phyloP scores from a whole-genome alignment of 2,113 vertebrate genomes.

The Tinamus guttatus region DNA sequence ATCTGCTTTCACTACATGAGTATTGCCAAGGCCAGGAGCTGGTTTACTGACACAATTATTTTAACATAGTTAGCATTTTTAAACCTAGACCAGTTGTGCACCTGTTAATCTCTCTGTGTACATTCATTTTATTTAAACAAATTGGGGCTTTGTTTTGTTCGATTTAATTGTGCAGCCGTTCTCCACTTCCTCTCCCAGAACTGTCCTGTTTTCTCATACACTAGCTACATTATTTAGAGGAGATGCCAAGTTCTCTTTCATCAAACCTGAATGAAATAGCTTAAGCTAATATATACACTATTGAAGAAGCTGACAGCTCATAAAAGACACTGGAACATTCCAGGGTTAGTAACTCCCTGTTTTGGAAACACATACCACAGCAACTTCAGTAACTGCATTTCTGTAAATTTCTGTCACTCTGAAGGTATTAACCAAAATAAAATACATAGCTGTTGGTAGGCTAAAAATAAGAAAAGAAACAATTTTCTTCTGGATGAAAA shows the following conservation, averaged over 20 bases:
- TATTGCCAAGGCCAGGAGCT: neutral
- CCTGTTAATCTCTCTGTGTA: neutral
- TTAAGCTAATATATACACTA: neutral
- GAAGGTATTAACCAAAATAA: conserved; percentile 58
- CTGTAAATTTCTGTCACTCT: neutral
- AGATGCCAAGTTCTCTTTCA: neutral
- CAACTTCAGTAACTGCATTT: conserved; percentile 9
- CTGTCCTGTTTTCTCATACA: neutral
- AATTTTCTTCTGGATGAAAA: neutral
- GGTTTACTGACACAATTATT: neutral
- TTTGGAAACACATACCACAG: conserved; percentile 41
- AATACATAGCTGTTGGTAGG: conserved; percentile 2
- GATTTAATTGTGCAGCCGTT: neutral
- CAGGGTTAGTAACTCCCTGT: conserved; percentile 24
- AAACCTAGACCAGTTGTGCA: neutral
- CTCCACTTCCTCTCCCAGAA: neutral
- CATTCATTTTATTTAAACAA: neutral
- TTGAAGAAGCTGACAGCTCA: conserved; percentile 17
- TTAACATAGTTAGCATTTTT: neutral
- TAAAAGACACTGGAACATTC: conserved; percentile 26
- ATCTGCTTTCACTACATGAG: neutral
- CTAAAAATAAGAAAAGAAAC: neutral
- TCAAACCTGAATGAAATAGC: conserved; percentile 22
- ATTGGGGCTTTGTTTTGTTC: neutral
- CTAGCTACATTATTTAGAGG: neutral